Evolutionary conservation across 2,797 vertebrate species (phyloP).

Genomic region (Syncerus caffer): DNA sequence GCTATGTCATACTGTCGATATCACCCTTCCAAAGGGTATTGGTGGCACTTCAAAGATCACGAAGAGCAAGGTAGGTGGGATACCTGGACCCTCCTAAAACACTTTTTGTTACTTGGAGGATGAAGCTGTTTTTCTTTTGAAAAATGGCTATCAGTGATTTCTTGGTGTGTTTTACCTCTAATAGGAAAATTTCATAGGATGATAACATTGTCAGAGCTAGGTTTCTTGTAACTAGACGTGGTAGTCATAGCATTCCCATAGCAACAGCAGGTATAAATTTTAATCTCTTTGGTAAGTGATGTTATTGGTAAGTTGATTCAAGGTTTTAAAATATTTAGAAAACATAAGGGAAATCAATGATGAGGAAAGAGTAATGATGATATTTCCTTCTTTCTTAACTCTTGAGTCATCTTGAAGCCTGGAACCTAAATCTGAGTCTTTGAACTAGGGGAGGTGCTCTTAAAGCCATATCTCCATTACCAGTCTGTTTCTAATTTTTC

Average conservation of each 20-base stretch:
- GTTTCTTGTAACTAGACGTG: neutral
- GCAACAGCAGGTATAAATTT: neutral
- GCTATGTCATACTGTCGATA: conserved; percentile 98
- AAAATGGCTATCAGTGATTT: neutral
- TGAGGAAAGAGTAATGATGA: neutral
- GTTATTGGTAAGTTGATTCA: neutral
- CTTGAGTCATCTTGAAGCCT: conserved; percentile 14
- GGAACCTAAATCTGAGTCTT: neutral
- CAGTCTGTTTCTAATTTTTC: neutral
- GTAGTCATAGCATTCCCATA: neutral
- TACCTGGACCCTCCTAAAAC: neutral
- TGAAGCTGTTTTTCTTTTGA: conserved; percentile 69
- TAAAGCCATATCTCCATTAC: neutral
- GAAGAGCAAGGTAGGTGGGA: conserved; percentile 95
- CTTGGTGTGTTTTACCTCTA: neutral
- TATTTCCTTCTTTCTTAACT: neutral
- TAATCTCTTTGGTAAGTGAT: neutral
- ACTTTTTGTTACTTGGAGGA: conserved; percentile 69
- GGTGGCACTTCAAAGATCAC: conserved; percentile 99
- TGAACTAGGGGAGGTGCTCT: neutral
- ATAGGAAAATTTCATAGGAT: neutral
- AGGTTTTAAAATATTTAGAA: conserved; percentile 44
- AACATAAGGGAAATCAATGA: neutral
- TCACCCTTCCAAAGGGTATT: conserved; percentile 98
- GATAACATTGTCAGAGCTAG: neutral